Base-by-base conservation (phyloP, 2,888 invertebrate species). In the Yponomeuta malinellus region DNA sequence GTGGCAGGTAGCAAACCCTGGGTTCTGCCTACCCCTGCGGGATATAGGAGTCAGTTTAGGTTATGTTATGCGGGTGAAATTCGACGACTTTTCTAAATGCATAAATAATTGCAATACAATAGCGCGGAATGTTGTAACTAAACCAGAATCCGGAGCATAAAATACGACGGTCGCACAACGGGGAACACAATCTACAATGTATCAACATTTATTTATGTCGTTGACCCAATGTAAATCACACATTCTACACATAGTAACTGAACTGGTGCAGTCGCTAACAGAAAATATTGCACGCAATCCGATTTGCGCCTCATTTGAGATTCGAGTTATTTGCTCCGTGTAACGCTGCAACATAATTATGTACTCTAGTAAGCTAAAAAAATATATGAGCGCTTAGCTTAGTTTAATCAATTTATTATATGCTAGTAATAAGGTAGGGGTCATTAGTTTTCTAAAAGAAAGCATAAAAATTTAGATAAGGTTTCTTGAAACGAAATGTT, bases 141-240 rank as follows among this genome's bases (percentile, higher is more conserved):
- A 59, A 9, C 52, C 52, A 59, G 52, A 15, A 59, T 59, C 52
- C 29, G 9, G 12, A 29, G 33, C 65, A 29, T 65, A 65, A 65
- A 64, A 65, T 31, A 65, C 65, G 33, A 65, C 65, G 29, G 64
- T 65, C 31, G 65, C 12, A 65, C 65, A 43, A 8, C 52, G 52
- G 52, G 52, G 6, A 59, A 59, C 52, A 15, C 52, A 59, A 59
- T 59, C 52, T 59, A 59, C 52, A 29, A 65, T 33, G 6, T 65
- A 31, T 65, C 31, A 59, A 59, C 52, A 59, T 59, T 15, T 59
- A 59, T 59, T 59, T 59, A 59, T 59, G 52, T 59, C 5, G 52
- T 15, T 15, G 52, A 59, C 52, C 52, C 52, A 59, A 15, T 59
- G 52, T 59, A 59, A 59, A 59, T 59, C 52, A 59, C 52, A 59